Evolutionary conservation across 2,888 invertebrate genomes (phyloP), one percentile per base, ranked within the genome.

Genomic region (Ennomos quercinarius): DNA sequence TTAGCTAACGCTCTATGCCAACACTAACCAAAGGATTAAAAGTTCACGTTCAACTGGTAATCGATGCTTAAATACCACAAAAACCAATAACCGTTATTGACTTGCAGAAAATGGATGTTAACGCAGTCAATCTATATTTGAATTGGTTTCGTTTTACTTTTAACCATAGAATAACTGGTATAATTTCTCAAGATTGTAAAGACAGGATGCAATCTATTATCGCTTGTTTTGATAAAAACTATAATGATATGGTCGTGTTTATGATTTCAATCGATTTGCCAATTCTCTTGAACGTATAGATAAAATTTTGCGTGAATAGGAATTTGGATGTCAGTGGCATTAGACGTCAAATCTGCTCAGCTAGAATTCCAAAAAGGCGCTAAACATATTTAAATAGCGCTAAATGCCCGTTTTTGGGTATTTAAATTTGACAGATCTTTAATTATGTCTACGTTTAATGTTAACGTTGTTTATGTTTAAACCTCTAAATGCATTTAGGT

Each of bases 61-160:
- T 64, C 57, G 59, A 63, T 61, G 59, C 51, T 66, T 55, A 43
- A 64, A 47, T 49, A 48, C 44, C 46, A 54, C 56, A 44, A 51
- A 65, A 65, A 57, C 55, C 57, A 59, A 54, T 64, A 60, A 59
- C 53, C 46, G 59, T 57, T 57, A 57, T 57, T 57, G 64, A 56
- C 64, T 55, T 10, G 48, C 54, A 41, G 37, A 57, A 52, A 59
- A 57, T 41, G 49, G 52, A 57, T 54, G 59, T 47, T 55, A 51
- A 50, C 51, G 47, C 50, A 51, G 46, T 55, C 54, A 54, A 53
- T 45, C 39, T 59, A 42, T 59, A 42, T 34, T n/a, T 53, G 39
- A 46, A 58, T 56, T 54, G 48, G 53, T 43, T 57, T 56, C 38
- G 55, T 48, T 51, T 54, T 27, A 27, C 27, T 3, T 27, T 6